Evolutionary conservation across 2,797 vertebrate genomes (phyloP), one percentile per base, ranked within the genome.

Genomic region (Pangasius larnaudii): DNA sequence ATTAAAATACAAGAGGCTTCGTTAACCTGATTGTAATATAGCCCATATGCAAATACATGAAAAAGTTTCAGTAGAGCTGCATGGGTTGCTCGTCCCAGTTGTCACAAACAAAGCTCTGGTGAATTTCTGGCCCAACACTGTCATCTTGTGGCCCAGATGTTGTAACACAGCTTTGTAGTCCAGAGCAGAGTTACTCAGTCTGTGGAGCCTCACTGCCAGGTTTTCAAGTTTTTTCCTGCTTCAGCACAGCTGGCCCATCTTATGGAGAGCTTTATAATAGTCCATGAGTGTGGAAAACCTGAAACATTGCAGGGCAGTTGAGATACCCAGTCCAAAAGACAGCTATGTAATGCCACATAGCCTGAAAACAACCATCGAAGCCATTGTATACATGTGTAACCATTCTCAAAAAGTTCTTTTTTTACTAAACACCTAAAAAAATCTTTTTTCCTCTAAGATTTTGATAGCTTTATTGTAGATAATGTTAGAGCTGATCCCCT

Each of bases 131-230:
- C 16, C 6, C 27, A 88, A 88, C 87, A 94, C 93, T 83, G 95
- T 92, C 95, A 92, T 84, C 94, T 51, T 87, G 92, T 93, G 95
- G 93, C 1, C 5, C 3, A 1, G 77, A 39, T 5, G 80, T 59
- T 36, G 18, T 65, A 89, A 61, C 83, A 67, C 78, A 16, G 3
- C 18, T 79, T 13, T 51, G 42, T 9, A 53, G 5, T 39, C 33
- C 19, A 13, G 19, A 58, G 33, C 5, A 77, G 0, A n/a, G 30
- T 11, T 24, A 22, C 1, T 9, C 5, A 51, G 5, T 49, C 1
- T 8, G 5, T 78, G 51, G 51, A 78, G n/a, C 51, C 19, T 3
- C 53, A 36, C 10, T 42, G 33, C 16, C 27, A 9, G 42, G 16
- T 39, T 61, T 42, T 59, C 33, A 59, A 0, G 2, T 33, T 80